A percentile compares a stretch with the other conserved stretches of the same genome.
These are phyloP conservation scores for Jacana jacana DNA, from an alignment of 2,113 vertebrate genomes.

Conservation along the genomic window DNA sequence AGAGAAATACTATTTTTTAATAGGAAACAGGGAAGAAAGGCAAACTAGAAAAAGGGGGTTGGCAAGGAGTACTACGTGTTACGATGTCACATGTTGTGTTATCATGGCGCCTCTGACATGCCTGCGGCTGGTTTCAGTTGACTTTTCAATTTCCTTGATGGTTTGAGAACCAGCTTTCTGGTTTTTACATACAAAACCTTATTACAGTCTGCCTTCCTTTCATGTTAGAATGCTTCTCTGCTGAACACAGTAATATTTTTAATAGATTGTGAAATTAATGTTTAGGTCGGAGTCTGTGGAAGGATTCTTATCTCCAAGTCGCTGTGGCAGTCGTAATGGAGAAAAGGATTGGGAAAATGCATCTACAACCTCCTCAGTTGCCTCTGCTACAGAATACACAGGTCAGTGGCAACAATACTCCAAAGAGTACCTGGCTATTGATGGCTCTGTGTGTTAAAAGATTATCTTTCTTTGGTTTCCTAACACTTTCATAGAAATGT, in stretches of 20 bases:
- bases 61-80: neutral
- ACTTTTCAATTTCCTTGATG: neutral
- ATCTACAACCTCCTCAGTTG: conserved; percentile 95
- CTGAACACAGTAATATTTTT: neutral
- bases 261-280: neutral
- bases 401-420: conserved; percentile 69
- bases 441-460: neutral
- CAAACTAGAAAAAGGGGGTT: neutral
- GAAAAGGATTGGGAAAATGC: conserved; percentile 98
- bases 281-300: conserved; percentile 94
- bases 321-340: conserved; percentile 90
- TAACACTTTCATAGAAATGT: neutral
- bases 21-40: neutral
- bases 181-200: neutral
- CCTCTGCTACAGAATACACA: conserved; percentile 95
- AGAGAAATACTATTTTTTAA: neutral
- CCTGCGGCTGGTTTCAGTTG: neutral
- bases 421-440: neutral
- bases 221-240: neutral
- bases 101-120: neutral
- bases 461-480: neutral
- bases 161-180: neutral
- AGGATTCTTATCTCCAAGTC: conserved; percentile 89
- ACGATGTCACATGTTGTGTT: neutral
- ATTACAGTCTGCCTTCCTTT: neutral